Base-by-base conservation (phyloP, 2,113 vertebrate species). In the Labeo rohita region DNA sequence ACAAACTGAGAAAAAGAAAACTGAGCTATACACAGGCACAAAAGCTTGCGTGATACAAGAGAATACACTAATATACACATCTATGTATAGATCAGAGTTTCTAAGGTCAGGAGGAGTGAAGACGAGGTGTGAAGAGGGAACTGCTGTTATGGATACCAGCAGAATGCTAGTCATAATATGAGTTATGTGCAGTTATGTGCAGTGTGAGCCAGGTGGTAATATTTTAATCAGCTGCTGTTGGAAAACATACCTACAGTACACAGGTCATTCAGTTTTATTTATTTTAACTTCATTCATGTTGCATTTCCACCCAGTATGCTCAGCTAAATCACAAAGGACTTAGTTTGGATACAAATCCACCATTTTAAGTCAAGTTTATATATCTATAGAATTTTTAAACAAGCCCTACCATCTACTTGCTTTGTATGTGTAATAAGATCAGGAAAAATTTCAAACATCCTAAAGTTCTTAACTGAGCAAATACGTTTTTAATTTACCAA, bases 31-130 rank as follows among this genome's bases (percentile, higher is more conserved):
- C 18, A 59, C 18, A 59, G 9, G 5, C 43, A 73, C 70, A 73
- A 23, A 49, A 47, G 21, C 8, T 74, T 47, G 43, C 10, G 50
- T 75, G 83, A 52, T 39, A 84, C 59, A 63, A 63, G 50, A 15
- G 79, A 66, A 85, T 78, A 77, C 43, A 23, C 9, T 13, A 49
- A 74, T 12, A 23, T 45, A 73, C 70, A 49, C 21, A n/a, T 49
- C 10, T 8, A 75, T 75, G 21, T 75, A 75, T 23, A 15, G 43
- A 21, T 28, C 72, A n/a, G 18, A 47, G 9, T 23, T 75, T 75
- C 11, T 18, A 49, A 47, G 43, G 11, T 10, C 43, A 74, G 39
- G 47, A 21, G 18, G n/a, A n/a, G 21, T 74, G 72, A 74, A 74
- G 21, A 49, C 2, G 18, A 49, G 45, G 72, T 75, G 72, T 49